Evolutionary conservation across 2,797 vertebrate genomes (phyloP).

Genomic region (Dermochelys coriacea): DNA sequence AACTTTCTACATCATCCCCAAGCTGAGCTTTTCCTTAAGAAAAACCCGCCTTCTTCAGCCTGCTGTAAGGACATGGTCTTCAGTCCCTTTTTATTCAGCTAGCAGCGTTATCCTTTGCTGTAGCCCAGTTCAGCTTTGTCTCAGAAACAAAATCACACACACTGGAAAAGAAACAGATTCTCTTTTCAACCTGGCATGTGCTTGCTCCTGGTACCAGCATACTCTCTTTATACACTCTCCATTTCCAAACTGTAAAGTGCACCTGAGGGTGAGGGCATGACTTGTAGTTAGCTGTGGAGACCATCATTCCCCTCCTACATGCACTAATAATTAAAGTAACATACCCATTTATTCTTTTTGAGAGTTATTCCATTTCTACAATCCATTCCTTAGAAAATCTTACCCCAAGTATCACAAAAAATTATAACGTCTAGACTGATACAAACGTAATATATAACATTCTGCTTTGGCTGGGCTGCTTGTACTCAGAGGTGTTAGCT

Average conservation of each 20-base stretch:
- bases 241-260: neutral
- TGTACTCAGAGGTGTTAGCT: neutral
- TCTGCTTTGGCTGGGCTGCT: neutral
- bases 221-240: neutral
- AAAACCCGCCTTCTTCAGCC: neutral
- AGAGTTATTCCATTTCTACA: neutral
- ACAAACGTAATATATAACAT: neutral
- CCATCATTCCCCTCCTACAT: neutral
- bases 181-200: neutral
- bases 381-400: neutral
- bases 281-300: neutral
- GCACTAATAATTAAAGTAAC: neutral
- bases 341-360: neutral
- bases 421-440: neutral
- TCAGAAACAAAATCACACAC: neutral
- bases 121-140: neutral
- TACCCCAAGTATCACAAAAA: neutral
- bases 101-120: neutral
- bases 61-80: neutral
- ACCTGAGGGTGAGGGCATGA: neutral
- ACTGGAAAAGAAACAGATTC: neutral
- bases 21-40: neutral
- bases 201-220: accelerated
- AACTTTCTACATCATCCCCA: neutral
- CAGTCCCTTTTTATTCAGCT: neutral